phyloP scores from a whole-genome alignment of 1,140 invertebrate genomes.

The Cotesia chilonis region DNA sequence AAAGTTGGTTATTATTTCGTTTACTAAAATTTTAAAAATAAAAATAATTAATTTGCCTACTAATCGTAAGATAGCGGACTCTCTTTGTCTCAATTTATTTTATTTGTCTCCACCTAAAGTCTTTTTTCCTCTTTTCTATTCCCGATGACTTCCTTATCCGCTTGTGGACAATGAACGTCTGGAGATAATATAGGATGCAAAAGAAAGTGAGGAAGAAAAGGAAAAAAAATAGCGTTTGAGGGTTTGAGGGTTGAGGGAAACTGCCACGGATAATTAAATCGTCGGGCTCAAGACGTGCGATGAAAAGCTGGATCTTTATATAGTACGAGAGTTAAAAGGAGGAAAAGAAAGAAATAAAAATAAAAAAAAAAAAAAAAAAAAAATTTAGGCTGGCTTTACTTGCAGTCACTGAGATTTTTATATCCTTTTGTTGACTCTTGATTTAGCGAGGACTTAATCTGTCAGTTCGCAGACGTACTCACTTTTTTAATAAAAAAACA shows the following conservation, averaged over 20 bases:
- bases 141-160: constrained; percentile 2
- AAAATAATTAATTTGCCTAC: constrained; percentile 32
- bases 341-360: constrained; percentile 21
- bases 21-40: constrained; percentile 7
- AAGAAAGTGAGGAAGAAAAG: not conserved
- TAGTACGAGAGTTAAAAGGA: not conserved
- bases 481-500: not conserved
- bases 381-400: not conserved
- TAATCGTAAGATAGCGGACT: not conserved
- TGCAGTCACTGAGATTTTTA: constrained; percentile 24
- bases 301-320: constrained; percentile 13
- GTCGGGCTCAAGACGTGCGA: constrained; percentile 27
- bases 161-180: constrained; percentile 33
- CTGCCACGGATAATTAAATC: constrained; percentile 35
- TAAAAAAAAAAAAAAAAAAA: constrained; percentile 16
- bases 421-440: constrained; percentile 20
- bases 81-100: constrained; percentile 29
- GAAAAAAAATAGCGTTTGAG: not conserved
- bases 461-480: not conserved
- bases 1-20: not conserved
- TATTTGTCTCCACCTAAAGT: constrained; percentile 3
- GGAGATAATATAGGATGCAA: constrained; percentile 1
- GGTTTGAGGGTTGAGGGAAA: not conserved
- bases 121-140: not conserved
- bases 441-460: not conserved